Base-by-base conservation (phyloP, 2,888 invertebrate genomes). In the Acleris literana region DNA sequence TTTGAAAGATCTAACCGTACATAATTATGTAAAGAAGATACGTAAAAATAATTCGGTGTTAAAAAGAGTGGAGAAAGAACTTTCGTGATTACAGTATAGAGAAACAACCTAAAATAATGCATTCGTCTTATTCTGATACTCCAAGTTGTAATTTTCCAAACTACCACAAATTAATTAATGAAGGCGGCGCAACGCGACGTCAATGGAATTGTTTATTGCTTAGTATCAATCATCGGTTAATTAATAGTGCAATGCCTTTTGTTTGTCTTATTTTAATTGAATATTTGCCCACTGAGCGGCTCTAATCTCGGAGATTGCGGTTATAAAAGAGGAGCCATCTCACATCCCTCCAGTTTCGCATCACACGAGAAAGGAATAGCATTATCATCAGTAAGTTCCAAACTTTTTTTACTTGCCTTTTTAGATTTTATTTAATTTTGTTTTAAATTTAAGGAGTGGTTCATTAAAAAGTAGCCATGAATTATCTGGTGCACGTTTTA, bases 181-280 rank as follows among this genome's bases (percentile, higher is more conserved):
- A 39, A 57, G 20, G 7, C 43, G n/a, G 54, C 9, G 54, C 48
- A 48, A 20, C 55, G 25, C 22, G 7, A 0, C 9, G 33, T 61
- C 46, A 56, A 56, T 61, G 61, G 56, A 57, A 66, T 25, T 52
- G 52, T 66, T 61, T 56, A 53, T 25, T 43, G 54, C 43, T 13
- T n/a, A 3, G 33, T 48, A 59, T 39, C 64, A 49, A 54, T 54
- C 54, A 64, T 64, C 18, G 48, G 59, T 58, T 66, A 60, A 17
- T 65, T 55, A 66, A 52, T 61, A 61, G 65, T 66, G 56, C 65
- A 61, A 56, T 56, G 65, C 46, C 65, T 56, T 39, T 33, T 57
- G 61, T 61, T 60, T 66, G 61, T 61, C 65, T 57, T 29, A 44
- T 66, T 59, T 56, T 61, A 61, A 66, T 66, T 66, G 61, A 66